These are phyloP conservation scores for Chloroceryle aenea DNA, from an alignment of 2,113 vertebrate species.

Conservation along the genomic window DNA sequence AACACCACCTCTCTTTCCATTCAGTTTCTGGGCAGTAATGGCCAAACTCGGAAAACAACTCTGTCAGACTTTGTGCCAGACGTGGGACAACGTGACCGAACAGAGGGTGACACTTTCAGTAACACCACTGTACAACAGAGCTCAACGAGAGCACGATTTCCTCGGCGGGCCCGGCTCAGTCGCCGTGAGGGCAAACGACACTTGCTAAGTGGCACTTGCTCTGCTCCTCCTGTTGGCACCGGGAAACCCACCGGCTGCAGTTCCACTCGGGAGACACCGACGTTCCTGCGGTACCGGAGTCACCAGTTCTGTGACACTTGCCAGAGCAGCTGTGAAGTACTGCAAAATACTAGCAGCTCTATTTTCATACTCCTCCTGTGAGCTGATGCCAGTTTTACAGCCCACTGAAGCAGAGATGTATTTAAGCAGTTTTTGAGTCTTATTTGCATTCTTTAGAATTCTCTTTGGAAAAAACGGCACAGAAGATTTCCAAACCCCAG, in stretches of 20 bases:
- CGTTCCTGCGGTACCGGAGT: not conserved
- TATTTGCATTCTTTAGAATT: not conserved
- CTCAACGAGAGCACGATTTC: not conserved
- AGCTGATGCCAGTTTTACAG: conserved; percentile 15
- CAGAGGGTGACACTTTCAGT: not conserved
- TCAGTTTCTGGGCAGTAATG: not conserved
- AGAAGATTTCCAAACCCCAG: not conserved
- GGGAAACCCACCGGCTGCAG: not conserved
- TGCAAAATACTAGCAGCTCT: conserved; percentile 19
- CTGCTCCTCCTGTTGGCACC: not conserved
- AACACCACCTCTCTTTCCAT: not conserved
- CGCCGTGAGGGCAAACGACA: fast-evolving
- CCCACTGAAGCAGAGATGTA: not conserved
- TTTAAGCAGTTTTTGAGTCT: not conserved
- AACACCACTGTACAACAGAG: fast-evolving
- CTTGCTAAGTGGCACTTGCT: not conserved
- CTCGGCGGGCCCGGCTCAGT: not conserved
- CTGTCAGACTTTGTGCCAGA: not conserved
- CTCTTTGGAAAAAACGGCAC: not conserved
- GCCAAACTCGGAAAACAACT: not conserved
- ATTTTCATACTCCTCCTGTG: not conserved
- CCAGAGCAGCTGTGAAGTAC: conserved; percentile 11
- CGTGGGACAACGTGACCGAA: not conserved
- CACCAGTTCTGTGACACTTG: conserved; percentile 15
- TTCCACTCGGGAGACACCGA: conserved; percentile 8